A percentile compares a stretch with the other conserved stretches of the same genome.
Evolutionary conservation across 2,888 invertebrate genomes (phyloP).

Genomic region (Troglohyphantes excavatus): DNA sequence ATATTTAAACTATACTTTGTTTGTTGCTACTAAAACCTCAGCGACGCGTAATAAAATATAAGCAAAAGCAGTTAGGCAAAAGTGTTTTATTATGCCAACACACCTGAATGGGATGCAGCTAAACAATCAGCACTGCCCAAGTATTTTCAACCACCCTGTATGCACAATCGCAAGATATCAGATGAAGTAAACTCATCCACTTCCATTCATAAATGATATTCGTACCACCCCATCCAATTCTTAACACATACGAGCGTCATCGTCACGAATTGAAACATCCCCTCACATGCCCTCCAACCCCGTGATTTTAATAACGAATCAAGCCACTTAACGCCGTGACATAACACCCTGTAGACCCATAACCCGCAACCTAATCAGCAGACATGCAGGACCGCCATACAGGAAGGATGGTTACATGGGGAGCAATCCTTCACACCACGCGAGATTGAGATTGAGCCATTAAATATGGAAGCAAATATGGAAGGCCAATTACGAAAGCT

Average conservation of each 20-base stretch:
- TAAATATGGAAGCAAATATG: constrained; percentile 26
- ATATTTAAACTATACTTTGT: too few relatives aligned
- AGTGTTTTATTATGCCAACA: too few relatives aligned
- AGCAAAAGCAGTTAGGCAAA: too few relatives aligned
- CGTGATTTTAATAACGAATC: constrained; percentile 53
- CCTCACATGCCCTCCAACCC: constrained; percentile 20
- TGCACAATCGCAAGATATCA: too few relatives aligned
- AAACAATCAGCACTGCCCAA: too few relatives aligned
- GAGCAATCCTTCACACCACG: constrained; percentile 45
- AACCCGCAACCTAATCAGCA: constrained; percentile 40
- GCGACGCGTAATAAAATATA: too few relatives aligned
- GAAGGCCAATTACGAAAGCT: constrained; percentile 44
- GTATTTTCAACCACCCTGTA: too few relatives aligned
- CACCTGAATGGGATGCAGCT: too few relatives aligned
- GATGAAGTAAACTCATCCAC: too few relatives aligned
- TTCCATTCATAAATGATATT: too few relatives aligned
- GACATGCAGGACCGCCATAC: background rate
- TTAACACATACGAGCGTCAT: too few relatives aligned
- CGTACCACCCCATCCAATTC: background rate
- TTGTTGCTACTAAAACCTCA: too few relatives aligned
- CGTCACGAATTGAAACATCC: constrained; percentile 8
- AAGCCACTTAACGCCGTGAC: constrained; percentile 20
- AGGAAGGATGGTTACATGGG: constrained; percentile 11
- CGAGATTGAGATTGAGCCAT: constrained; percentile 65
- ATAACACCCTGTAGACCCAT: constrained; percentile 56